Conservation (phyloP, 2,797 vertebrate genomes). For the Botia kubotai region DNA sequence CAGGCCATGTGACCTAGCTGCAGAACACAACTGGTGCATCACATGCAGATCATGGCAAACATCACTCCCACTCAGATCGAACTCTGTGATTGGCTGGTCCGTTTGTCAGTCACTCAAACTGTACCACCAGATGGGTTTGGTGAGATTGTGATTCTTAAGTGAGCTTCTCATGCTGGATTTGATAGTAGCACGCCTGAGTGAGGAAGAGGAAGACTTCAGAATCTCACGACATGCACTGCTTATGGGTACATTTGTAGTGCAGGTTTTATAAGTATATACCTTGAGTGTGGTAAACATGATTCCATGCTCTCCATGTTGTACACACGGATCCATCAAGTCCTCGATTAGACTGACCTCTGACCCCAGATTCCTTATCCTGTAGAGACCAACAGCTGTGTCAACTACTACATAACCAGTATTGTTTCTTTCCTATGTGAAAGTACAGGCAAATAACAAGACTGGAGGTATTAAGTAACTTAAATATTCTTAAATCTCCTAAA, state of each 20-base stretch:
- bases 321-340: conserved; percentile 96
- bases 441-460: not conserved
- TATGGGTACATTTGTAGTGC: not conserved
- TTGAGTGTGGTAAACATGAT: conserved; percentile 99
- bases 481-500: not conserved
- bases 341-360: conserved; percentile 97
- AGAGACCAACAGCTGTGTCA: conserved; percentile 20
- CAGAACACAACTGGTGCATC: conserved; percentile 17
- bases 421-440: not conserved
- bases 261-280: conserved; percentile 69
- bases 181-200: conserved; percentile 95
- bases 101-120: conserved; percentile 9
- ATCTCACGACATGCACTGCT: not conserved
- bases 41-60: not conserved
- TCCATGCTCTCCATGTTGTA: conserved; percentile 96
- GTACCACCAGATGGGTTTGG: conserved; percentile 16
- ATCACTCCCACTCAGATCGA: not conserved
- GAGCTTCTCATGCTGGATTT: conserved; percentile 98
- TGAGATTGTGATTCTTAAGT: conserved; percentile 76
- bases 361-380: conserved; percentile 94
- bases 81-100: not conserved
- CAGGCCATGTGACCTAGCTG: not conserved
- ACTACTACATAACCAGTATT: not conserved
- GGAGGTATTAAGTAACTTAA: no score
- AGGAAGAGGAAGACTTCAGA: not conserved